Percentiles rank a stretch among this genome's conserved stretches.
Conservation (phyloP, 2,113 vertebrate genomes). For the Cynocephalus volans region DNA sequence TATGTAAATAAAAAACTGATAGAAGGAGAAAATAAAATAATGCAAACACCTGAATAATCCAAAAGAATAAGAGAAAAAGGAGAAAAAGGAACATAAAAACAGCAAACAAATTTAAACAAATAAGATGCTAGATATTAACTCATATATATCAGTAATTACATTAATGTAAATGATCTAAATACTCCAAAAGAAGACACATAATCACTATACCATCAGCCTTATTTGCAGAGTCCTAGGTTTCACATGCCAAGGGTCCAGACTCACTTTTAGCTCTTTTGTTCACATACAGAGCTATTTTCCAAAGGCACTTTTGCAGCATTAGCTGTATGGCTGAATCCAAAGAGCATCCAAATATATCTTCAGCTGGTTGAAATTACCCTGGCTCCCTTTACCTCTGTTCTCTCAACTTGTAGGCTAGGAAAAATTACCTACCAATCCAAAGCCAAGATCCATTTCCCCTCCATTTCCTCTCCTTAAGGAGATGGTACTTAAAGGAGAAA, state of each 20-base stretch:
- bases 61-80: background rate
- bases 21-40: background rate
- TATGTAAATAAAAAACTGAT: background rate
- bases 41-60: background rate
- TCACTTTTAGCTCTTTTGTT: background rate
- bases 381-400: background rate
- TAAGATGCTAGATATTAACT: background rate
- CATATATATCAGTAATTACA: background rate
- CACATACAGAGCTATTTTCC: background rate
- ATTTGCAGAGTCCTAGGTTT: background rate
- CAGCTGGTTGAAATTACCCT: background rate
- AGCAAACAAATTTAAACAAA: background rate
- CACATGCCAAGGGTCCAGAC: background rate
- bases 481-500: background rate
- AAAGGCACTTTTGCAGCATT: background rate
- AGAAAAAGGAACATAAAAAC: background rate
- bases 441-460: background rate
- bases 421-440: background rate
- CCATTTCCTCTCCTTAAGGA: background rate
- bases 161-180: background rate
- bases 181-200: background rate
- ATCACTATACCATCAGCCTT: background rate
- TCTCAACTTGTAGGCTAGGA: background rate
- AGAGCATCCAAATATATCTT: background rate
- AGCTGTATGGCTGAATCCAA: background rate